phyloP scores from a whole-genome alignment of 2,888 invertebrate species.

The Heteropelma amictum region DNA sequence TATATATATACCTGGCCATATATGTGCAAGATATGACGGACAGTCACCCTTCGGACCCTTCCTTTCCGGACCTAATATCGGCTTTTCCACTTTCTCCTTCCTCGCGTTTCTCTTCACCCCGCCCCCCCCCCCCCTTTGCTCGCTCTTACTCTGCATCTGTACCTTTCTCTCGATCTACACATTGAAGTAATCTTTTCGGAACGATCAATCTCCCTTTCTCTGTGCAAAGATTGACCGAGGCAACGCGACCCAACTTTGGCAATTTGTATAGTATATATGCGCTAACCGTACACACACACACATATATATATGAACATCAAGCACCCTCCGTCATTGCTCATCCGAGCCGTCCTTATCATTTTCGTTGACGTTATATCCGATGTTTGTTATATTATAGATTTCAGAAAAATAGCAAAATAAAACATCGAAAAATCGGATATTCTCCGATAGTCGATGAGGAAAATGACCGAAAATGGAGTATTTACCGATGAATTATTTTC shows the following conservation, averaged over 20 bases:
- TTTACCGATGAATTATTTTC: no score
- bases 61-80: slow-evolving; percentile 21
- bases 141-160: not conserved
- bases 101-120: not conserved
- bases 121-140: slow-evolving; percentile 16
- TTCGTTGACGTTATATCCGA: slow-evolving; percentile 28
- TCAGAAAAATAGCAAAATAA: no score
- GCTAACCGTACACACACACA: no score
- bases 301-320: not conserved
- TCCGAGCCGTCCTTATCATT: slow-evolving; percentile 34
- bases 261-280: no score
- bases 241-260: slow-evolving; percentile 5
- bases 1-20: not conserved
- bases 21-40: slow-evolving; percentile 26
- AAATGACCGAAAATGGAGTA: no score
- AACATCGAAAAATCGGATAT: no score
- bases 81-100: not conserved
- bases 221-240: slow-evolving; percentile 51
- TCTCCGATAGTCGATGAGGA: no score
- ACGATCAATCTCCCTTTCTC: slow-evolving; percentile 52
- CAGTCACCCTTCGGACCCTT: slow-evolving; percentile 27
- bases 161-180: not conserved
- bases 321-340: slow-evolving; percentile 31
- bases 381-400: no score
- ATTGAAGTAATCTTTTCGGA: slow-evolving; percentile 42